A percentile compares a stretch with the other conserved stretches of the same genome.
These are phyloP conservation scores for Stomorhina lunata DNA, from an alignment of 2,888 invertebrate genomes.

Conservation along the genomic window DNA sequence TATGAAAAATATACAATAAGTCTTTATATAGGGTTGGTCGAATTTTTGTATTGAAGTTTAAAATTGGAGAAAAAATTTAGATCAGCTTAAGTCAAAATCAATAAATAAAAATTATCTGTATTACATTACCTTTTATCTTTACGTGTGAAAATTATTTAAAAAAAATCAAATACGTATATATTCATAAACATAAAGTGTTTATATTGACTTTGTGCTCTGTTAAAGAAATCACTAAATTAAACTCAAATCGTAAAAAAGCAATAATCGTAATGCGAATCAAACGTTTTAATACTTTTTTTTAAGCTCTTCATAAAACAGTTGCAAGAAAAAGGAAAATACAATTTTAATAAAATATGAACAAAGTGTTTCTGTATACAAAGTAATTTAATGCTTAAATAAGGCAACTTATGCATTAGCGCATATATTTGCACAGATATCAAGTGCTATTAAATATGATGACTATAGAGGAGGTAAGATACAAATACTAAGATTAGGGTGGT, in stretches of 20 bases:
- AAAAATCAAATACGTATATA: not conserved
- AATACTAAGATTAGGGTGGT: not conserved
- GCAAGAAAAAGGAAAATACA: constrained; percentile 14
- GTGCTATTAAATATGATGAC: not conserved
- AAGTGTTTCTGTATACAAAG: constrained; percentile 3
- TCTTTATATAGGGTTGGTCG: no score
- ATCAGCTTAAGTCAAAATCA: no score
- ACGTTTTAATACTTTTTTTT: constrained; percentile 21
- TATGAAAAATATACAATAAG: no score
- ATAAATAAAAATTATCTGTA: no score
- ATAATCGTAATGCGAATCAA: constrained; percentile 10
- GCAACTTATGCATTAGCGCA: not conserved
- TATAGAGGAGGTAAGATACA: not conserved
- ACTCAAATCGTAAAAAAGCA: not conserved
- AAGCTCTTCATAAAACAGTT: constrained; percentile 12
- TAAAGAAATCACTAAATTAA: constrained; percentile 41
- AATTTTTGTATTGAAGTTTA: no score
- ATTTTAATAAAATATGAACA: not conserved
- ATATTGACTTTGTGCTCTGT: not conserved
- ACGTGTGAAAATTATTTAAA: no score
- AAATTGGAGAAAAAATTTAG: no score
- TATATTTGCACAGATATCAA: not conserved
- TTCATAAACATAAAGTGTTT: not conserved
- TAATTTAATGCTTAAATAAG: constrained; percentile 24
- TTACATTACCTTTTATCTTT: no score